A percentile compares a stretch with the other conserved stretches of the same genome.
Conservation (phyloP, 2,797 vertebrate genomes). For the Platyrinchus mystaceus region DNA sequence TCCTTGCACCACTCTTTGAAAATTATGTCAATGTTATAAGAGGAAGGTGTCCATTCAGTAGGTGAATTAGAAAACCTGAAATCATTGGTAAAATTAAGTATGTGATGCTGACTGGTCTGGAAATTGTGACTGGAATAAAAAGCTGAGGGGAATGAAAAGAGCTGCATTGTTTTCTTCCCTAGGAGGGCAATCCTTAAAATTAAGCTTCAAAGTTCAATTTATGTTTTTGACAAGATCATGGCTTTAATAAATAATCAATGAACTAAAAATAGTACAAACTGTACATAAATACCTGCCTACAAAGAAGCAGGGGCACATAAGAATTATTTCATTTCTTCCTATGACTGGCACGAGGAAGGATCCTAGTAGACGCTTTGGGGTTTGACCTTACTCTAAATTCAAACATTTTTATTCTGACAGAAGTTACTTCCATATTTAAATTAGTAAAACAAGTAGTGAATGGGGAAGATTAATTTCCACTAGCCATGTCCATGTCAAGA, state of each 20-base stretch:
- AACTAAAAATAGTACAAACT: not conserved
- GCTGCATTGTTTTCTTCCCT: not conserved
- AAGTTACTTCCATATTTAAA: not conserved
- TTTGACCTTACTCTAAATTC: not conserved
- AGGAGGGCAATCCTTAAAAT: not conserved
- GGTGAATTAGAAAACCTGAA: not conserved
- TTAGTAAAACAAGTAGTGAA: not conserved
- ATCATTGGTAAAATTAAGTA: not conserved
- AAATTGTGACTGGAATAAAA: not conserved
- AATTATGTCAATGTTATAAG: not conserved
- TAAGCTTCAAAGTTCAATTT: not conserved
- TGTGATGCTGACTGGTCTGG: not conserved
- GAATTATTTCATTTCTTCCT: not conserved
- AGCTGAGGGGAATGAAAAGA: not conserved
- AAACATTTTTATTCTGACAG: not conserved
- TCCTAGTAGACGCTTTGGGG: fast-evolving
- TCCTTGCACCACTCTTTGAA: not conserved
- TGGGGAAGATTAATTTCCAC: not conserved
- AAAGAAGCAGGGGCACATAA: not conserved
- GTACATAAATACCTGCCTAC: not conserved
- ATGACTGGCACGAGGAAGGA: not conserved
- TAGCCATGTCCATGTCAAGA: not conserved
- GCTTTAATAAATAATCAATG: not conserved
- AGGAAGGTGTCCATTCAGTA: not conserved
- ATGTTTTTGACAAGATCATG: not conserved